These are phyloP conservation scores for Ageneiosus marmoratus DNA, from an alignment of 2,113 vertebrate species.

Conservation along the genomic window DNA sequence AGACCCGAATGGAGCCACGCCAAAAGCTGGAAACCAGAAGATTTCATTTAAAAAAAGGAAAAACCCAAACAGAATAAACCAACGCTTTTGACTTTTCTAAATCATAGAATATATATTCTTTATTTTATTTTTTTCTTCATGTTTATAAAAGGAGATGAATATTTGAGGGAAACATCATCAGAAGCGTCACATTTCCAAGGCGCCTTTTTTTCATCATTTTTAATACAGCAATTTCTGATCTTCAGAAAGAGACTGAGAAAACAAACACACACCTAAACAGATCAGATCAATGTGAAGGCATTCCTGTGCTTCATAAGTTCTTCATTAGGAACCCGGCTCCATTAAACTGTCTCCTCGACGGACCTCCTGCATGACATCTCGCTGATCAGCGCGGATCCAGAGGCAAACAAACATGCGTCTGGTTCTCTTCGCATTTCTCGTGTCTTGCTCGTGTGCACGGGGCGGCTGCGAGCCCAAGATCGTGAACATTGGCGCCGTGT, in stretches of 20 bases:
- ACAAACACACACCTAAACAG: conserved; percentile 37
- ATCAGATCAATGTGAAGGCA: conserved; percentile 39
- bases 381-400: conserved; percentile 48
- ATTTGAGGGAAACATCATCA: conserved; percentile 50
- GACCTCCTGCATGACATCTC: conserved; percentile 33
- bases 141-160: neutral
- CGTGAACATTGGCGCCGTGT: conserved; percentile 90
- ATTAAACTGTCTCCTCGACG: conserved; percentile 23
- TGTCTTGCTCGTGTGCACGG: conserved; percentile 84
- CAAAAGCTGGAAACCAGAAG: neutral
- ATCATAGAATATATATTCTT: neutral
- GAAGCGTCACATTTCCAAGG: conserved; percentile 29
- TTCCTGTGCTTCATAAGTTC: conserved; percentile 48
- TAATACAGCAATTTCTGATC: neutral
- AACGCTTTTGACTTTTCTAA: neutral
- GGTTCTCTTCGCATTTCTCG: conserved; percentile 83
- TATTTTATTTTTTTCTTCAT: neutral
- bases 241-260: neutral
- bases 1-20: conserved; percentile 35
- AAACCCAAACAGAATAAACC: neutral
- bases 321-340: conserved; percentile 19
- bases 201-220: neutral
- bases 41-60: neutral
- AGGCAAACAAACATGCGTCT: conserved; percentile 74
- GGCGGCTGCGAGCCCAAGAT: conserved; percentile 89